phyloP scores from a whole-genome alignment of 2,113 vertebrate species.

The Nannospalax galili region DNA sequence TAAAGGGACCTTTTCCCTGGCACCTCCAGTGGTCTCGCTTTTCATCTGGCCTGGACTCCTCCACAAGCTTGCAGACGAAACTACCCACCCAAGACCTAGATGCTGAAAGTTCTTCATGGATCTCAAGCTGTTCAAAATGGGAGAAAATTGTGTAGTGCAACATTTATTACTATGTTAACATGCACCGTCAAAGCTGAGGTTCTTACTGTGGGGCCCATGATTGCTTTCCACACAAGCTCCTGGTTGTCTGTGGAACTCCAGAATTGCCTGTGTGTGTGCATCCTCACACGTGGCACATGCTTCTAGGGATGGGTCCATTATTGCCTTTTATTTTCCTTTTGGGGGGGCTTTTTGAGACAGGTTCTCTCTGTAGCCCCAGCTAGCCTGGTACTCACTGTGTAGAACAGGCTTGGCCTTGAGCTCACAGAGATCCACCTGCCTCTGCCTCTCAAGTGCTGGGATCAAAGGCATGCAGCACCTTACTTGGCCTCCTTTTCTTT shows the following conservation, averaged over 20 bases:
- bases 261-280: not conserved
- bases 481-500: not conserved
- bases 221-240: not conserved
- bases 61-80: not conserved
- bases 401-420: no score
- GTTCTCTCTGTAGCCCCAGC: no score
- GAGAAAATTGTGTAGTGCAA: not conserved
- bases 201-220: not conserved
- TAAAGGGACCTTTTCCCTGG: not conserved
- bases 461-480: no score
- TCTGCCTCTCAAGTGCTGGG: not conserved
- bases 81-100: not conserved
- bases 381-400: no score
- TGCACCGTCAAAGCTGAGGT: fast-evolving
- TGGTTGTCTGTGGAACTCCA: not conserved
- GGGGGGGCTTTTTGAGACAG: no score
- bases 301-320: no score
- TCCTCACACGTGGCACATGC: fast-evolving
- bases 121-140: not conserved
- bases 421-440: no score
- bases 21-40: not conserved
- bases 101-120: not conserved
- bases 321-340: not conserved
- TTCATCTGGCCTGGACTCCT: not conserved
- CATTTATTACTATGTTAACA: not conserved